phyloP scores from a whole-genome alignment of 1,140 invertebrate species.

The Colletes gigas region DNA sequence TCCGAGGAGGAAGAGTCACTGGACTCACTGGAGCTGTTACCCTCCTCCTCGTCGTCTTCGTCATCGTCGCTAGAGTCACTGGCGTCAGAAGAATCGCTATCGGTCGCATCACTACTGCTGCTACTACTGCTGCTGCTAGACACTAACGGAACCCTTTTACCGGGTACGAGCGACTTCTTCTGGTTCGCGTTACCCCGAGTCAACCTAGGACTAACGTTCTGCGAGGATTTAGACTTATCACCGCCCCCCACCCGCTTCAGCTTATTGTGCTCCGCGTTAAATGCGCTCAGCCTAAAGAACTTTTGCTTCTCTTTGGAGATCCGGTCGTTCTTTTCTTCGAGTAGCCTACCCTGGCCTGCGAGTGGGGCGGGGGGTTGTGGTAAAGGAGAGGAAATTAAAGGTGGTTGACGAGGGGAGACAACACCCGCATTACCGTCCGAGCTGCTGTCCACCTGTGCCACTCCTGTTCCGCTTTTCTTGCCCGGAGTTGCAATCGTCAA shows the following conservation, averaged over 20 bases:
- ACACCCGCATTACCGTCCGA: slow-evolving; percentile 84
- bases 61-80: slow-evolving; percentile 62
- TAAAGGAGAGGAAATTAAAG: slow-evolving; percentile 78
- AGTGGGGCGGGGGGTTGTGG: slow-evolving; percentile 78
- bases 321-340: slow-evolving; percentile 85
- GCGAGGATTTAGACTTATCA: slow-evolving; percentile 63
- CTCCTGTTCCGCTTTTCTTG: slow-evolving; percentile 71
- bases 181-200: slow-evolving; percentile 58
- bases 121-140: slow-evolving; percentile 71
- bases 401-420: slow-evolving; percentile 81
- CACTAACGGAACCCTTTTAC: slow-evolving; percentile 42
- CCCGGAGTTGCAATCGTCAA: slow-evolving; percentile 66
- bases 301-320: slow-evolving; percentile 93
- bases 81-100: slow-evolving; percentile 62
- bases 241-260: slow-evolving; percentile 78
- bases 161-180: slow-evolving; percentile 37
- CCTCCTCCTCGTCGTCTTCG: slow-evolving; percentile 63
- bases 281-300: slow-evolving; percentile 89
- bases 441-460: slow-evolving; percentile 81
- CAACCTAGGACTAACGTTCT: slow-evolving; percentile 64
- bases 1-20: slow-evolving; percentile 72
- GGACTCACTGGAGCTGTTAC: slow-evolving; percentile 77
- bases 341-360: slow-evolving; percentile 78
- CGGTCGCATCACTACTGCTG: slow-evolving; percentile 66
- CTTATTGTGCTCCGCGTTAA: slow-evolving; percentile 83